phyloP scores from a whole-genome alignment of 1,140 invertebrate genomes.

The Penaeus japonicus region DNA sequence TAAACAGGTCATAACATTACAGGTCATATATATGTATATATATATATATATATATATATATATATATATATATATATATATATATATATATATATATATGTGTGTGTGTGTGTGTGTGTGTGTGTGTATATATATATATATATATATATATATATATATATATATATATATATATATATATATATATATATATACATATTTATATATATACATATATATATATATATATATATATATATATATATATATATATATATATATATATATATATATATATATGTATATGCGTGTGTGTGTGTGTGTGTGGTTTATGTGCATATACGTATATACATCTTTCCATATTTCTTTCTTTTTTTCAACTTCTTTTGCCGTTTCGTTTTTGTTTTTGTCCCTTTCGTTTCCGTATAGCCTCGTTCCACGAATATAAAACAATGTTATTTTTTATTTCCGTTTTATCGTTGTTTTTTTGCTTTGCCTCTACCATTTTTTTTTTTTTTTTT shows the following conservation, averaged over 20 bases:
- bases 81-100: neutral
- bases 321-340: too few relatives aligned
- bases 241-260: slow-evolving; percentile 6
- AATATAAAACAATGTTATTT: too few relatives aligned
- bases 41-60: neutral
- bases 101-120: neutral
- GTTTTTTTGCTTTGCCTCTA: too few relatives aligned
- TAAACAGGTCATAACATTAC: too few relatives aligned
- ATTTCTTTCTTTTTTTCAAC: too few relatives aligned
- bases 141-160: neutral
- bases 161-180: neutral
- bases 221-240: slow-evolving; percentile 6
- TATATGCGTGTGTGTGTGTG: neutral
- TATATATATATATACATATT: neutral
- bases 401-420: too few relatives aligned
- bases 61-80: neutral
- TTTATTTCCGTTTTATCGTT: too few relatives aligned
- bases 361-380: too few relatives aligned
- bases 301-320: too few relatives aligned
- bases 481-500: too few relatives aligned
- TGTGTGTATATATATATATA: neutral
- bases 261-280: neutral
- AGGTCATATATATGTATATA: neutral
- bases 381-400: too few relatives aligned
- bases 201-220: neutral